Conservation (phyloP, 2,797 vertebrate species). For the Sebastes glaucus region DNA sequence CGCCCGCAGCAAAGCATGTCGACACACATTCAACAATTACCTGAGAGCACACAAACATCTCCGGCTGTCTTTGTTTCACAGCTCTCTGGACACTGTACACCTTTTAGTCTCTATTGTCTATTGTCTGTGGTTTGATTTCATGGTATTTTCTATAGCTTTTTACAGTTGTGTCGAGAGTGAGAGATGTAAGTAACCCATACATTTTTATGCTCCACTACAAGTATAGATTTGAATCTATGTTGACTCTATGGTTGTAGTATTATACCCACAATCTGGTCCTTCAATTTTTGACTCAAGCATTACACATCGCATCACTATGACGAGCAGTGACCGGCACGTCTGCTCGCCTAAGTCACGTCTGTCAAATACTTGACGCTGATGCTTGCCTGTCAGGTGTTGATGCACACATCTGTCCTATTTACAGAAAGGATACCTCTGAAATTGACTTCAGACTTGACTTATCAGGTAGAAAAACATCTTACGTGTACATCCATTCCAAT, state of each 20-base stretch:
- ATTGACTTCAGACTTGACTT: background rate
- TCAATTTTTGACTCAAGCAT: background rate
- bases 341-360: background rate
- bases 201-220: background rate
- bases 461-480: background rate
- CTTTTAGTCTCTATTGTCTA: background rate
- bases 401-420: background rate
- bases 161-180: background rate
- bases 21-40: conserved; percentile 44
- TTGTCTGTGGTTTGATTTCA: background rate
- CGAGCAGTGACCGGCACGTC: background rate
- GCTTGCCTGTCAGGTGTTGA: background rate
- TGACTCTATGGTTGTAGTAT: background rate
- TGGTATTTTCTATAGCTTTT: background rate
- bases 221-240: background rate
- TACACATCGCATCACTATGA: background rate
- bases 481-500: background rate
- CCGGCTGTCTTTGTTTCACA: conserved; percentile 5
- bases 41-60: conserved; percentile 20
- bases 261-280: background rate
- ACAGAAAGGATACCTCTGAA: background rate
- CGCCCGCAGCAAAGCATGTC: conserved; percentile 62
- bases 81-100: background rate
- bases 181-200: background rate
- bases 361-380: background rate